Base-by-base conservation (phyloP, 2,797 vertebrate genomes). In the Scolopax rusticola region DNA sequence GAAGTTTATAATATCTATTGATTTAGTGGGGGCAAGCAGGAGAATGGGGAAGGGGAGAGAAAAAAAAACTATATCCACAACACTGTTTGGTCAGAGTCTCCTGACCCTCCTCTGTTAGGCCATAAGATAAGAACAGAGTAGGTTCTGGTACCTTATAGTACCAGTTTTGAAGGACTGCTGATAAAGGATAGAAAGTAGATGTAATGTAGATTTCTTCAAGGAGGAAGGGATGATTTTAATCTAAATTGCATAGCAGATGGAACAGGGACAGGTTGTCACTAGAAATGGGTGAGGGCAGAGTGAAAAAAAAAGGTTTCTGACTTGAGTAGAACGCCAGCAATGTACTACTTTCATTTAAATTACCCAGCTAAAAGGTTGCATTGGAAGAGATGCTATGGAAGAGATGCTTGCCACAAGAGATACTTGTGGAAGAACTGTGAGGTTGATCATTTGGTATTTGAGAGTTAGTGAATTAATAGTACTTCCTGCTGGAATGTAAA, bases 171-270 rank as follows among this genome's bases (percentile, higher is more conserved):
- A 75, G 28, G 30, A 23, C 19, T 32, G 28, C 41, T 64, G 41
- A 24, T 32, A 32, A 32, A 43, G 16, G 40, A 64, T 64, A 30
- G 41, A 32, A 64, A 45, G 41, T n/a, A 32, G 41, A 40, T 92
- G 41, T 87, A 79, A 67, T 61, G 7, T 50, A 59, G 38, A 64
- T 86, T 87, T 92, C 56, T 94, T 79, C 6, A 33, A 89, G 59
- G 64, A 30, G 43, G 91, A 84, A 83, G 36, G 8, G 5, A 27
- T 73, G 13, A 71, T 94, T 94, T 96, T 89, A 73, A 95, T 94
- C 94, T 85, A 59, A 75, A 48, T 54, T 78, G 74, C n/a, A 33
- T 69, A 76, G 63, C 24, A 85, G 54, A 67, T 7, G 30, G 61
- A 40, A 57, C 54, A 71, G 56, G 74, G 27, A 61, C 3, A 12